Evolutionary conservation across 2,113 vertebrate genomes (phyloP), one percentile per base, ranked within the genome.

Genomic region (Eretmochelys imbricata): DNA sequence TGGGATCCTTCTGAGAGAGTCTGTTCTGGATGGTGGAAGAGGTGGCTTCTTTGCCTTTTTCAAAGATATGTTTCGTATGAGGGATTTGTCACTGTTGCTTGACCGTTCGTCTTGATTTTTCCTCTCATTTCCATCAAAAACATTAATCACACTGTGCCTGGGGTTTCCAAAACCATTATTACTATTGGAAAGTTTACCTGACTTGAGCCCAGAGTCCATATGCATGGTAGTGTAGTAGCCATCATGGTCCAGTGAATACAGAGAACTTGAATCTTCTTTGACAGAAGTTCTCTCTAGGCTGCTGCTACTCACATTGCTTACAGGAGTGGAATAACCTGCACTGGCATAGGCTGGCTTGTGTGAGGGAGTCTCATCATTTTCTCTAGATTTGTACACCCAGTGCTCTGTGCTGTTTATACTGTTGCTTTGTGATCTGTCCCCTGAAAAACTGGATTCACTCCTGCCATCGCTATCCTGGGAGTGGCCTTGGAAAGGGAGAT

Each of bases 41-140:
- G 99, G 99, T 0, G 99, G 99, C 93, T 99, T 99, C 98, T 99
- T 99, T 3, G 98, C 96, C 94, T 99, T 99, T 91, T 98, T 99
- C 25, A 99, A 98, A 53, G 99, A 99, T 96, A 99, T 99, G 93
- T 98, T 99, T 88, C 99, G 99, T 3, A 98, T 98, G 9, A 99
- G 96, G 25, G 98, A 98, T 90, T 97, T 98, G 65, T 99, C 99
- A 10, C 98, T 98, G 97, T 98, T 98, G 81, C 96, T 97, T 10
- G 94, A 94, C 76, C 89, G 93, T 49, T 99, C 98, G 27, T 98
- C 99, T 78, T 97, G 98, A 87, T 87, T 98, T 86, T 97, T 98
- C 90, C 96, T 98, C 80, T 98, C 98, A 1, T 98, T 98, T 83
- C 98, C 98, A 96, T 99, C 99, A 19, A 99, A 99, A 50, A 98